A percentile compares a stretch with the other conserved stretches of the same genome.
Evolutionary conservation across 2,888 invertebrate genomes (phyloP).

Genomic region (Cephus rjabovi): DNA sequence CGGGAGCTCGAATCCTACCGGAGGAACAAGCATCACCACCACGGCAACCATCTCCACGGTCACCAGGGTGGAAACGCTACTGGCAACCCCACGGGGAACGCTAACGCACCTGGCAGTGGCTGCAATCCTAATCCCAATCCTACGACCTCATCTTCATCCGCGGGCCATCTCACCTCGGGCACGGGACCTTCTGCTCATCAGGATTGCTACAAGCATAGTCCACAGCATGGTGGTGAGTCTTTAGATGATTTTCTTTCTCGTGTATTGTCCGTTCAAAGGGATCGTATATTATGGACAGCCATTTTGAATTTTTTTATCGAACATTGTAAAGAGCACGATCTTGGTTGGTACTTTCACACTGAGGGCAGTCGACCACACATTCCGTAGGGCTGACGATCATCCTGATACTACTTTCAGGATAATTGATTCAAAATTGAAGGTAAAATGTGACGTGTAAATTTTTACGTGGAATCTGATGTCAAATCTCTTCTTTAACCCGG

Average conservation of each 20-base stretch:
- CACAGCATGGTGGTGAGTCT: constrained; percentile 63
- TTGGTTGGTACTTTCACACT: background rate
- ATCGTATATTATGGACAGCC: background rate
- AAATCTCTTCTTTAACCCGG: no score
- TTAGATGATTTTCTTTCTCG: background rate
- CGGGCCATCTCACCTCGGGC: constrained; percentile 49
- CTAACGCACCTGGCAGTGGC: constrained; percentile 49
- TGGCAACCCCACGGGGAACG: constrained; percentile 45
- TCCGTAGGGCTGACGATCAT: background rate
- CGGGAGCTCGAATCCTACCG: constrained; percentile 79
- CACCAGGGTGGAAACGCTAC: constrained; percentile 33
- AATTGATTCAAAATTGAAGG: background rate
- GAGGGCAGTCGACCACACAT: background rate
- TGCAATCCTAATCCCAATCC: constrained; percentile 52
- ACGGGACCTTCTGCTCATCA: constrained; percentile 55
- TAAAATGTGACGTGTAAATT: background rate
- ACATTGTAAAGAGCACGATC: background rate
- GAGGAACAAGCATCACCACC: constrained; percentile 73
- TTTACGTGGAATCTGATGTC: background rate
- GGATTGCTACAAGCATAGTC: constrained; percentile 64
- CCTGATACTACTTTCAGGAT: background rate
- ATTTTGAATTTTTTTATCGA: background rate
- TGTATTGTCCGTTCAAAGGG: background rate
- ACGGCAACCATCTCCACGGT: constrained; percentile 56
- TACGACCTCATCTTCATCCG: constrained; percentile 58